A percentile compares a stretch with the other conserved stretches of the same genome.
phyloP scores from a whole-genome alignment of 2,113 vertebrate genomes.

The Bubo blakistoni region DNA sequence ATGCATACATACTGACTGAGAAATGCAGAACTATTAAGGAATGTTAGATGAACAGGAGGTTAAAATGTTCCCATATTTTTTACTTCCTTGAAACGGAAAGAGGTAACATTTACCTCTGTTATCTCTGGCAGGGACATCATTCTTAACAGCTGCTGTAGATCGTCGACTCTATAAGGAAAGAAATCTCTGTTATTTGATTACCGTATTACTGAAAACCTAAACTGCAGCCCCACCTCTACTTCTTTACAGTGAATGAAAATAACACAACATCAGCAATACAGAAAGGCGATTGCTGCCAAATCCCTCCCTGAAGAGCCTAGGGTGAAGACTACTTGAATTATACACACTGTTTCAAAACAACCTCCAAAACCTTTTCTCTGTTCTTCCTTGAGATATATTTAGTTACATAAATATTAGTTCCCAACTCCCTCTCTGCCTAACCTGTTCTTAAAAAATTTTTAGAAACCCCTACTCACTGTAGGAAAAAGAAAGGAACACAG shows the following conservation, averaged over 20 bases:
- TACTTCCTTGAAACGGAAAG: background rate
- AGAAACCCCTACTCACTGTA: background rate
- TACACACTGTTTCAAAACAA: background rate
- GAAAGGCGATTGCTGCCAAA: background rate
- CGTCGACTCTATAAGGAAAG: slow-evolving; percentile 79
- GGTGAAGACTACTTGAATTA: background rate
- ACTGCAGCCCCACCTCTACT: background rate
- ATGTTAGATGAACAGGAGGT: background rate
- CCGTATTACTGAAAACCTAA: background rate
- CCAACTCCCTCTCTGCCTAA: background rate
- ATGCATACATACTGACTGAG: background rate
- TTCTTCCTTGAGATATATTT: background rate
- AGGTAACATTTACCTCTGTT: slow-evolving; percentile 83
- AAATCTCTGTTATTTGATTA: background rate
- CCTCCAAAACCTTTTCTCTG: background rate
- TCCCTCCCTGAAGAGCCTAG: background rate
- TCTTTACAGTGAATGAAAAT: slow-evolving; percentile 11
- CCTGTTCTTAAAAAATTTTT: background rate
- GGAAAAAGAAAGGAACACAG: background rate
- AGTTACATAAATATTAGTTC: background rate
- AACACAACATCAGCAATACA: accelerated
- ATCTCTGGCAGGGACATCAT: slow-evolving; percentile 84
- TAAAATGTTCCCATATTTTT: background rate
- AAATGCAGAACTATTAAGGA: background rate
- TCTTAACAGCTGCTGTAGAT: slow-evolving; percentile 79